Percentiles rank a stretch among this genome's conserved stretches.
Conservation (phyloP, 2,113 vertebrate genomes). For the Syrrhaptes paradoxus region DNA sequence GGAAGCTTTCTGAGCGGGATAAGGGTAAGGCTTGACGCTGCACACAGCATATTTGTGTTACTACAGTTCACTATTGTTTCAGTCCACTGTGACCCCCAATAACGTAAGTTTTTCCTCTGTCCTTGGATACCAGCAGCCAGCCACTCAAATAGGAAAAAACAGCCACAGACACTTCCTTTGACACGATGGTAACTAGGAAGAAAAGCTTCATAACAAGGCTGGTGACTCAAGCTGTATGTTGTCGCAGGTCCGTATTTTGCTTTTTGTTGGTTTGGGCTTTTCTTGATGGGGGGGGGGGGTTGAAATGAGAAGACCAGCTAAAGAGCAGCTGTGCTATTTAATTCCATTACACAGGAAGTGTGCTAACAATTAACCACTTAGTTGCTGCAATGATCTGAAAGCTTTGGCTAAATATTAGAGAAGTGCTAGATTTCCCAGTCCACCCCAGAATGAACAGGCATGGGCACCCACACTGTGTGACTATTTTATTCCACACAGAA, state of each 20-base stretch:
- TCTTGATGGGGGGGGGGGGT: not conserved
- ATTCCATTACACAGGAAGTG: not conserved
- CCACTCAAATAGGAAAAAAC: constrained; percentile 71
- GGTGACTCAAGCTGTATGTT: not conserved
- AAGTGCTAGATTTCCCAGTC: not conserved
- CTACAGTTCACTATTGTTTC: constrained; percentile 46
- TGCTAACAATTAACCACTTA: not conserved
- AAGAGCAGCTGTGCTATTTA: not conserved
- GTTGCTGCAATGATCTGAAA: not conserved
- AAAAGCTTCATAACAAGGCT: not conserved
- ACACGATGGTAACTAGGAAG: constrained; percentile 15
- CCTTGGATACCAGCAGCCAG: constrained; percentile 55
- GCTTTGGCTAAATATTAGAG: not conserved
- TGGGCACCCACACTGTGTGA: not conserved
- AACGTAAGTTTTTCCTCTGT: constrained; percentile 64
- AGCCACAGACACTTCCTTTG: constrained; percentile 63
- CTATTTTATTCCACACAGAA: not conserved
- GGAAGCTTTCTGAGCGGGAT: constrained; percentile 30
- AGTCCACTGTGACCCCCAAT: constrained; percentile 12
- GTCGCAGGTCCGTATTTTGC: not conserved
- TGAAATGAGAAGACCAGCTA: not conserved
- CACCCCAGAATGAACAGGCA: not conserved
- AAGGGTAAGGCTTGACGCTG: not conserved
- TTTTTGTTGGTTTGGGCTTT: not conserved
- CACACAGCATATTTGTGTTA: constrained; percentile 5